Evolutionary conservation across 2,888 invertebrate genomes (phyloP).

Genomic region (Rhamphomyia laevipes): DNA sequence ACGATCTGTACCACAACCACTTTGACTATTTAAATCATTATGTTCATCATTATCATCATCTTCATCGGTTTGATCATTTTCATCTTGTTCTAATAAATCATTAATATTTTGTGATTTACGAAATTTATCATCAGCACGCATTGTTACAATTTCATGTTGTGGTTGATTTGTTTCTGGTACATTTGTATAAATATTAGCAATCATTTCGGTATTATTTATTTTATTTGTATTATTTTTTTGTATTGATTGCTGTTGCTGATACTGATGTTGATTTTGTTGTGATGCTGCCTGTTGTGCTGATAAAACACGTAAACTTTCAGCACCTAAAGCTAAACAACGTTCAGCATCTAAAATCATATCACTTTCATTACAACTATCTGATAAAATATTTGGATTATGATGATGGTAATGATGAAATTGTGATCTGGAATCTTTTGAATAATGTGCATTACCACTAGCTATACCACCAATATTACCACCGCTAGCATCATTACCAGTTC

Average conservation of each 20-base stretch:
- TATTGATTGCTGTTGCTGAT: background rate
- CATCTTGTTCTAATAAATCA: slow-evolving; percentile 31
- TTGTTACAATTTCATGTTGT: slow-evolving; percentile 43
- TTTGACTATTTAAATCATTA: slow-evolving; percentile 27
- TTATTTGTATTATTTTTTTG: slow-evolving; percentile 22
- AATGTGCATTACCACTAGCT: slow-evolving; percentile 15
- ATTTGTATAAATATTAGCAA: slow-evolving; percentile 52
- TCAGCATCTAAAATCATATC: slow-evolving; percentile 27
- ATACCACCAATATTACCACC: slow-evolving; percentile 8
- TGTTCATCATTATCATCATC: slow-evolving; percentile 14
- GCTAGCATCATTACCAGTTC: slow-evolving; percentile 11
- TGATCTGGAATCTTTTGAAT: slow-evolving; percentile 15
- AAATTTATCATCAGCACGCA: slow-evolving; percentile 26
- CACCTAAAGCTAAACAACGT: slow-evolving; percentile 28
- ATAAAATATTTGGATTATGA: slow-evolving; percentile 54
- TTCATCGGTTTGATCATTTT: slow-evolving; percentile 13
- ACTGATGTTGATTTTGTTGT: no score
- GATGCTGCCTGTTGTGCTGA: no score
- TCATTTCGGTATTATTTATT: slow-evolving; percentile 30
- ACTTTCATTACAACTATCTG: slow-evolving; percentile 50
- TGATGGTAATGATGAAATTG: slow-evolving; percentile 22
- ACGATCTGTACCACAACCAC: slow-evolving; percentile 19
- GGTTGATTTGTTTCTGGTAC: slow-evolving; percentile 50
- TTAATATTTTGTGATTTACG: slow-evolving; percentile 24
- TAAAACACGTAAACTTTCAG: slow-evolving; percentile 28